Evolutionary conservation across 2,797 vertebrate genomes (phyloP).

Genomic region (Helicolenus hilgendorfi): DNA sequence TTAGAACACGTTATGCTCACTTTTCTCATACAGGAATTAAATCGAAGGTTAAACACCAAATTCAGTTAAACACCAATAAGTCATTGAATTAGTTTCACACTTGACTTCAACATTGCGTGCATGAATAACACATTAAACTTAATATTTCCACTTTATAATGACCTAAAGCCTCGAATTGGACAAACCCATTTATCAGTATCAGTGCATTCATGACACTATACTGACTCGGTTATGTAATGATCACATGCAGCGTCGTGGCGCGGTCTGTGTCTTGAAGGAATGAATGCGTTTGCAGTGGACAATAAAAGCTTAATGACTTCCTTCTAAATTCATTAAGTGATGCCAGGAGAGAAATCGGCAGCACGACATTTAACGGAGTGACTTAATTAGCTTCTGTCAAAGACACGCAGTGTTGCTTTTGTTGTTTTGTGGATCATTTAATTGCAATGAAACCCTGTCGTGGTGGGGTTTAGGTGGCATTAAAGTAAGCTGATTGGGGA

Average conservation of each 20-base stretch:
- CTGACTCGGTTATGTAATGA: neutral
- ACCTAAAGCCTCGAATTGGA: neutral
- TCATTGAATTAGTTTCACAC: slow-evolving; percentile 7
- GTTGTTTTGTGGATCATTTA: neutral
- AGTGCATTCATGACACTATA: neutral
- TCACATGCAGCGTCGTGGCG: neutral
- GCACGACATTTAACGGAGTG: neutral
- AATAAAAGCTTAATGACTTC: slow-evolving; percentile 40
- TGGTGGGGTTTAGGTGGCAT: neutral
- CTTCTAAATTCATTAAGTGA: slow-evolving; percentile 26
- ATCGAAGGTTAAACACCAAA: neutral
- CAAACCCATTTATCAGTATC: neutral
- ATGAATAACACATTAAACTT: neutral
- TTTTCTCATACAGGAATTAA: neutral
- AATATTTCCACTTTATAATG: neutral
- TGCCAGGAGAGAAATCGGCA: neutral
- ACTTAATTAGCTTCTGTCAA: slow-evolving; percentile 14
- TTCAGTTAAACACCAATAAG: neutral
- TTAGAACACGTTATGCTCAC: neutral
- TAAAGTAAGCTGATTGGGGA: neutral
- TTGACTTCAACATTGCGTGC: neutral
- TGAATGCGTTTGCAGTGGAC: neutral
- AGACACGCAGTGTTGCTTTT: neutral
- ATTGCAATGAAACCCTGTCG: neutral
- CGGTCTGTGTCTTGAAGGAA: neutral